Conservation (phyloP, 1,140 invertebrate genomes). For the Acromyrmex echinatior region DNA sequence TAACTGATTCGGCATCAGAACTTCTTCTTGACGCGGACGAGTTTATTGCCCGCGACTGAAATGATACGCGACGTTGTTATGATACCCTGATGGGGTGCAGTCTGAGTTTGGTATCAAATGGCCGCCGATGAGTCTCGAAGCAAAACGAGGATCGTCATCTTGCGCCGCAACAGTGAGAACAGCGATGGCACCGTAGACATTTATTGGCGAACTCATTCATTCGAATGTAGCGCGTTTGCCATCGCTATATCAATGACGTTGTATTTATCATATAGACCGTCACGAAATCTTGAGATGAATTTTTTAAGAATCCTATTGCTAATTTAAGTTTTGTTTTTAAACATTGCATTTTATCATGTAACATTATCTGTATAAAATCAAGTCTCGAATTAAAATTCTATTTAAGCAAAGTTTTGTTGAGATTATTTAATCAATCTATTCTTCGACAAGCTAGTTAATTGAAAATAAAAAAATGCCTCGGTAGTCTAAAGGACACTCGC, state of each 20-base stretch:
- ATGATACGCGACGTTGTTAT: not conserved
- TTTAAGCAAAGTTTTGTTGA: not conserved
- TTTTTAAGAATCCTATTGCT: not conserved
- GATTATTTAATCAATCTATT: not conserved
- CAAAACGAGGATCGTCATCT: constrained; percentile 28
- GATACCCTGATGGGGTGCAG: constrained; percentile 78
- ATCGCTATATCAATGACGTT: not conserved
- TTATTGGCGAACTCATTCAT: not conserved
- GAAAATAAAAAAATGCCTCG: too few relatives aligned
- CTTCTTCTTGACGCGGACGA: not conserved
- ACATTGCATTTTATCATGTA: not conserved
- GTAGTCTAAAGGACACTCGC: too few relatives aligned
- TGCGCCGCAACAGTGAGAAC: constrained; percentile 29
- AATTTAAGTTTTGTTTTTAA: not conserved
- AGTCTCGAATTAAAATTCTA: not conserved
- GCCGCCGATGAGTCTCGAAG: constrained; percentile 74
- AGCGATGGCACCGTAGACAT: not conserved
- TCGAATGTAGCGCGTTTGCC: not conserved
- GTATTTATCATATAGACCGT: not conserved
- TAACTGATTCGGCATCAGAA: constrained; percentile 73
- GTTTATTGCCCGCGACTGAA: not conserved
- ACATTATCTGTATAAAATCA: not conserved
- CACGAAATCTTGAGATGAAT: not conserved
- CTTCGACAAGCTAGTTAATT: not conserved
- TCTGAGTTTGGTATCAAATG: constrained; percentile 85